Base-by-base conservation (phyloP, 2,888 invertebrate species). In the Cosmia pyralina region DNA sequence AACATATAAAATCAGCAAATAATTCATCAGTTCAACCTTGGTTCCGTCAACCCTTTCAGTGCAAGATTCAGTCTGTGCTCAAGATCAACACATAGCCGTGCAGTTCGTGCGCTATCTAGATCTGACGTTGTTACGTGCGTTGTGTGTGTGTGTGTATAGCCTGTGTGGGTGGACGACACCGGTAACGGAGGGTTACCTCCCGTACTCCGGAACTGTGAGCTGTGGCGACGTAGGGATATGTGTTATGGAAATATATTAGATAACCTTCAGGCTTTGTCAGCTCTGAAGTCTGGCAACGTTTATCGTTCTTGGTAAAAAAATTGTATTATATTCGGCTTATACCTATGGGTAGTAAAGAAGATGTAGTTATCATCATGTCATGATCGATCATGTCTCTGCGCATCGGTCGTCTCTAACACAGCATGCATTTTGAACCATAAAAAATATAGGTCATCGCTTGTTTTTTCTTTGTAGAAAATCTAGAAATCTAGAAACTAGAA, bases 51-150 rank as follows among this genome's bases (percentile, higher is more conserved):
- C 82, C 57, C 82, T 66, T 66, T 52, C 60, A 62, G 17, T 65
- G 70, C 77, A 53, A 65, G 59, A 64, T 60, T 44, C 34, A 19
- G 65, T 34, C 41, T 15, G 17, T 48, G 58, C 63, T 53, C 38
- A 50, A 50, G 58, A 59, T 53, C 38, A 50, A 50, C 55, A 82
- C 77, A 79, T 82, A 68, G 52, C 17, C 46, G 50, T 69, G 52
- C 46, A 68, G 44, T 41, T 11, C 78, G 82, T 79, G 78, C 55
- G 55, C 48, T 82, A 79, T 82, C 79, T 79, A 60, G 38, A 82
- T 77, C 82, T 52, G 48, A 53, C 48, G 64, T n/a, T n/a, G n/a
- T n/a, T n/a, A n/a, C n/a, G n/a, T n/a, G n/a, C n/a, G n/a, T n/a
- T n/a, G n/a, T n/a, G n/a, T n/a, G n/a, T n/a, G n/a, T n/a, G n/a